Percentiles rank a stretch among this genome's conserved stretches.
Conservation (phyloP, 30 jellyfish, hydroid and myxozoan species). For the Aurelia sp. region DNA sequence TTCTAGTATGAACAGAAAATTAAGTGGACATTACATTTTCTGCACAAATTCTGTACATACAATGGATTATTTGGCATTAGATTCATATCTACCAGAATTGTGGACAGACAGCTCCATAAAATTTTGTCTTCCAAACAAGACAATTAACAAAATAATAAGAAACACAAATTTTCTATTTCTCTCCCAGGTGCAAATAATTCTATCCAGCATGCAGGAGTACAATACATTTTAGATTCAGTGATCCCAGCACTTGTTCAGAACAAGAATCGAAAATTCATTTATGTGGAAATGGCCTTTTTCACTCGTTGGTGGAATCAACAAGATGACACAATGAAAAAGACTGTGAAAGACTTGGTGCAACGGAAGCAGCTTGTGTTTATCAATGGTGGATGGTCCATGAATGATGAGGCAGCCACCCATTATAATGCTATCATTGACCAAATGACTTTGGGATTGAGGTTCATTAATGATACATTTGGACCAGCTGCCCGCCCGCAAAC, state of each 20-base stretch:
- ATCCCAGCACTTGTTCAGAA: slow-evolving; percentile 80
- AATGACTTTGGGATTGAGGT: slow-evolving; percentile 95
- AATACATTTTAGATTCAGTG: slow-evolving; percentile 90
- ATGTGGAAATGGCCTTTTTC: slow-evolving; percentile 98
- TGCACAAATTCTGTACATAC: no score
- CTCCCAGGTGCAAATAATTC: slow-evolving; percentile 90
- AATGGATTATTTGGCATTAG: no score
- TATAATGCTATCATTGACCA: slow-evolving; percentile 97
- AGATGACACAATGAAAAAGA: slow-evolving; percentile 54
- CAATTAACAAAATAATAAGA: no score
- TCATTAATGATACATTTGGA: slow-evolving; percentile 94
- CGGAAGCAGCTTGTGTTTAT: slow-evolving; percentile 87
- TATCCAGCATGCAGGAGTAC: slow-evolving; percentile 98
- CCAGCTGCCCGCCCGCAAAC: slow-evolving; percentile 91
- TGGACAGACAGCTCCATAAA: no score
- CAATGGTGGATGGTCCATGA: slow-evolving; percentile 99
- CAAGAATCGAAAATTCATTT: slow-evolving; percentile 88
- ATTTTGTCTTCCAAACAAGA: no score
- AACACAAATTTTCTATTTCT: background rate
- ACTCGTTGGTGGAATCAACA: slow-evolving; percentile 98
- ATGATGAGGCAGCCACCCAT: slow-evolving; percentile 98
- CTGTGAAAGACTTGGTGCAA: slow-evolving; percentile 68
- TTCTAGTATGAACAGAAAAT: no score
- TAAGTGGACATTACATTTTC: no score
- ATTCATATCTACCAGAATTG: no score